Base-by-base conservation (phyloP, 2,113 vertebrate species). In the Daboia siamensis region DNA sequence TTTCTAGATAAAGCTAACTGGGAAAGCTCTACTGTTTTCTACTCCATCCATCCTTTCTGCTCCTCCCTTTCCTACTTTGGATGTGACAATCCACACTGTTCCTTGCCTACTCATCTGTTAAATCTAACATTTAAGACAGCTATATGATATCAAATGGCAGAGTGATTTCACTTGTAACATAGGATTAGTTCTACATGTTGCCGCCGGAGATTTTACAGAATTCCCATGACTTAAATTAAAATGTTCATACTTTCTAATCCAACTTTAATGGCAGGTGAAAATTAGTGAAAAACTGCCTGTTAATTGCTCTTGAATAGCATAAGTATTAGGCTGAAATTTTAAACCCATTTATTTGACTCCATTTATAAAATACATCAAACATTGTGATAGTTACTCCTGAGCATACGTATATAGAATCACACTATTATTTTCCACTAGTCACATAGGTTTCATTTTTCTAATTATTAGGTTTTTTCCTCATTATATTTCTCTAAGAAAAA, bases 201-300 rank as follows among this genome's bases (percentile, higher is more conserved):
- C 33, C 20, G 33, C 10, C 3, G 1, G 46, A 23, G 48, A 48
- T 29, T 52, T 90, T 15, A 23, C 57, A 52, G 29, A 21, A 39
- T n/a, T 90, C 46, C 61, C 69, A 51, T 21, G 29, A 52, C 29
- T 69, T 90, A 74, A 90, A 89, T 89, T 61, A 89, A 89, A 90
- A 54, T 10, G 51, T 90, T 54, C 26, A 4, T 39, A n/a, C 54
- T 90, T 33, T 56, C 48, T 51, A 59, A 48, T 69, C 48, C 29
- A 23, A 55, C 54, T 13, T 44, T 6, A 80, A 80, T 80, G 33
- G 33, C 74, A 80, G 33, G 74, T 39, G 6, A 39, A 39, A 80
- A 80, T 39, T 44, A 80, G 39, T 48, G 44, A 64, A 51, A 48
- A 90, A 46, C 3, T 46, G 56, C 23, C 23, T 64, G 12, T 12